Evolutionary conservation across 2,888 invertebrate genomes (phyloP), one percentile per base, ranked within the genome.

Genomic region (Notocelia uddmanniana): DNA sequence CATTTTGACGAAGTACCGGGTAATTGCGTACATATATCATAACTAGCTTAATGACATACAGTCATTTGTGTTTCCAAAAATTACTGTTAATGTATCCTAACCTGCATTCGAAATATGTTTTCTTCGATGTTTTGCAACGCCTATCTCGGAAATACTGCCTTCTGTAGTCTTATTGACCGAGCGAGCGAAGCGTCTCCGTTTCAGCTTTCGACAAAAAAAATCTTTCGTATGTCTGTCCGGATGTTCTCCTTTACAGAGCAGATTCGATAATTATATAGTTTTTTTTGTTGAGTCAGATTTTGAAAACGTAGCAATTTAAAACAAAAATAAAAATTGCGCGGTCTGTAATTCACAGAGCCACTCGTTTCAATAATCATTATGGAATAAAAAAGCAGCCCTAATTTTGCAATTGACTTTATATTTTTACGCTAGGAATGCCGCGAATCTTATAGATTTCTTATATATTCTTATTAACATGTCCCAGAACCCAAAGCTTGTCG

Each of bases 401-500:
- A 45, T 5, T n/a, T 45, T n/a, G 15, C 45, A 45, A 0, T 45
- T n/a, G 5, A n/a, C n/a, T 41, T 13, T 6, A 8, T 45, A n/a
- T 45, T n/a, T 13, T 45, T 41, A 15, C 0, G 15, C 15, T 45
- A 45, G 15, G 41, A 15, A 6, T 15, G 41, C 6, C 45, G 6
- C 8, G n/a, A n/a, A n/a, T 45, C 45, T n/a, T n/a, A n/a, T 45
- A 8, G n/a, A 45, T n/a, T 1, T 45, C 19, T 50, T 13, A 50
- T 50, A 8, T 50, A 10, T 50, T 50, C 19, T 8, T 50, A 50
- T 19, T 6, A 41, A 45, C 13, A 5, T 45, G 18, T 48, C 13
- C 9, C 37, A 37, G 50, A 48, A 69, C 31, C 48, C 68, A 54
- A 45, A 69, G 21, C 60, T 48, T 26, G 60, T 67, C 71, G 71